Conservation (phyloP, 2,888 invertebrate species). For the Lasioglossum zephyrum region DNA sequence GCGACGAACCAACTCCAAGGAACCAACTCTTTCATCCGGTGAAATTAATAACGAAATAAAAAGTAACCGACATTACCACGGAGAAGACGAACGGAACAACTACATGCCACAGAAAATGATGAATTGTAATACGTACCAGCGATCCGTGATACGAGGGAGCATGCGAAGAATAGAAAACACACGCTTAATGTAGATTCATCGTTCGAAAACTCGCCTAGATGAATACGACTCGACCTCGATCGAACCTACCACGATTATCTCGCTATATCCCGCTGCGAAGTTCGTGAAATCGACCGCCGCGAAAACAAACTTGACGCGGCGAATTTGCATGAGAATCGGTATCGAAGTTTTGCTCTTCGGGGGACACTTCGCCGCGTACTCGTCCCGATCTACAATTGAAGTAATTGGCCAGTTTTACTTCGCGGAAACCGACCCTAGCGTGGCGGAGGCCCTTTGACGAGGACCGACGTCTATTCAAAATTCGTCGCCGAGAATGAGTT, state of each 20-base stretch:
- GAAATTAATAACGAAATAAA: background rate
- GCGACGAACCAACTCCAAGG: background rate
- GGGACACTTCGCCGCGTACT: background rate
- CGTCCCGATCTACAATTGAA: background rate
- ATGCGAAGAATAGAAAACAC: conserved; percentile 56
- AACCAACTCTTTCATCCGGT: background rate
- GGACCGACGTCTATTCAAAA: conserved; percentile 37
- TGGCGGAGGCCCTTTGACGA: conserved; percentile 32
- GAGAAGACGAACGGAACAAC: background rate
- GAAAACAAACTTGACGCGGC: background rate
- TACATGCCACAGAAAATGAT: background rate
- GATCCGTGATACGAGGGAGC: conserved; percentile 56
- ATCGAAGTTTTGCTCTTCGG: background rate
- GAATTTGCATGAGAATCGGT: conserved; percentile 36
- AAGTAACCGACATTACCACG: background rate
- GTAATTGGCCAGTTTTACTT: conserved; percentile 38
- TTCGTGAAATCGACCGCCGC: background rate
- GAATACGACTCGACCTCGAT: background rate
- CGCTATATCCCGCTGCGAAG: background rate
- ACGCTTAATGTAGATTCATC: conserved; percentile 45
- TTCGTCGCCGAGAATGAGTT: conserved; percentile 59
- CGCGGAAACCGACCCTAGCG: conserved; percentile 4
- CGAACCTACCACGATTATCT: background rate
- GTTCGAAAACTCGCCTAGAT: background rate
- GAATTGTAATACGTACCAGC: conserved; percentile 58